These are phyloP conservation scores for Drosophila prolongata DNA, from an alignment of 2,888 invertebrate genomes.

Conservation along the genomic window DNA sequence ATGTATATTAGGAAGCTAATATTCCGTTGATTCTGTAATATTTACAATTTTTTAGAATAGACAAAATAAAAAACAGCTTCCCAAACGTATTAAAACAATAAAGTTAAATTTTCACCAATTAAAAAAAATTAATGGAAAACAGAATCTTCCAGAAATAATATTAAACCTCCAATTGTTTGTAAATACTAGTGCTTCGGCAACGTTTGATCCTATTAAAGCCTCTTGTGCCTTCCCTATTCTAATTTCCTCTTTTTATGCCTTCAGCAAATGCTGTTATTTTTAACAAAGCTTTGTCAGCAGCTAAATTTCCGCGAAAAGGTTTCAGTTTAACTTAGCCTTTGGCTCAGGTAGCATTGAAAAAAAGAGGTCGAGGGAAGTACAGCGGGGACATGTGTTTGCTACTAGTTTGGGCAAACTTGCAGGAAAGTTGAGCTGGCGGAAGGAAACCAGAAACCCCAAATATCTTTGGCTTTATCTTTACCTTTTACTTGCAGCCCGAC, in stretches of 20 bases:
- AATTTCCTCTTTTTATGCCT: not conserved
- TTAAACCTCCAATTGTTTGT: too few relatives aligned
- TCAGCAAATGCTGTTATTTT: not conserved
- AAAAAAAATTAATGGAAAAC: not conserved
- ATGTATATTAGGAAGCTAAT: too few relatives aligned
- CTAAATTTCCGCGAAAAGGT: constrained; percentile 11
- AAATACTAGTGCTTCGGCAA: too few relatives aligned
- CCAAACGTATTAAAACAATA: too few relatives aligned
- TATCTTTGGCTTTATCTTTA: constrained; percentile 35
- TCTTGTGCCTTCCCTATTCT: too few relatives aligned
- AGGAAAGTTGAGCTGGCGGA: constrained; percentile 29
- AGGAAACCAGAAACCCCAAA: constrained; percentile 8
- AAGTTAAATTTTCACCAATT: not conserved
- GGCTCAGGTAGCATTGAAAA: not conserved
- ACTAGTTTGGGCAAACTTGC: constrained; percentile 44
- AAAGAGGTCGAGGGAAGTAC: constrained; percentile 3
- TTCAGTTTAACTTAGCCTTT: constrained; percentile 34
- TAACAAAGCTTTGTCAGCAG: constrained; percentile 6
- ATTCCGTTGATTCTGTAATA: too few relatives aligned
- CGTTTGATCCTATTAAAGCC: too few relatives aligned
- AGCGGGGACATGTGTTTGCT: constrained; percentile 53
- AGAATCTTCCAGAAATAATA: too few relatives aligned
- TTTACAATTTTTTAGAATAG: too few relatives aligned
- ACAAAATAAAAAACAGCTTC: not conserved
- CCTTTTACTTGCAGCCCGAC: constrained; percentile 79